Evolutionary conservation across 2,797 vertebrate species (phyloP).

Genomic region (Myotis vivesi): DNA sequence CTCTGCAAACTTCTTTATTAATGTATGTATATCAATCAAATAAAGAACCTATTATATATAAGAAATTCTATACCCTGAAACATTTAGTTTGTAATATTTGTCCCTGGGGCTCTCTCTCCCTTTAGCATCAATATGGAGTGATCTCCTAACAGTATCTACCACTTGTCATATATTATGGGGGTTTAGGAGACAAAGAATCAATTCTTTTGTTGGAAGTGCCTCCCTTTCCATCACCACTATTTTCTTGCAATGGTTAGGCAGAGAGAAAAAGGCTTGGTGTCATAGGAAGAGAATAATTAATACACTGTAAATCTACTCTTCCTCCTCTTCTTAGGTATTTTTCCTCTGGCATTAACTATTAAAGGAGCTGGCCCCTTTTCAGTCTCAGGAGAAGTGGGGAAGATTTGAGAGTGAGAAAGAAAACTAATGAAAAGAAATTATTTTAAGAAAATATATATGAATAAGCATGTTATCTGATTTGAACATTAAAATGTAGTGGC

Average conservation of each 20-base stretch:
- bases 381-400: not conserved
- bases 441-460: not conserved
- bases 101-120: not conserved
- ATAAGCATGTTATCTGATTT: not conserved
- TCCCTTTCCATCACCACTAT: not conserved
- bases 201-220: not conserved
- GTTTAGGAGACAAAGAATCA: not conserved
- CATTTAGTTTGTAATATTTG: not conserved
- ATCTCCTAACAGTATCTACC: not conserved
- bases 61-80: not conserved
- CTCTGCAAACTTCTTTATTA: not conserved
- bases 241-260: not conserved
- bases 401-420: not conserved
- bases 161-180: not conserved
- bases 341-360: not conserved
- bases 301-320: not conserved
- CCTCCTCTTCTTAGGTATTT: not conserved
- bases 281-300: slow-evolving; percentile 3
- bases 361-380: not conserved
- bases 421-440: slow-evolving; percentile 36
- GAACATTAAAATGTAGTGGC: not conserved
- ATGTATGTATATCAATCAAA: not conserved
- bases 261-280: not conserved
- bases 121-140: not conserved
- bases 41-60: not conserved